Evolutionary conservation across 2,113 vertebrate species (phyloP).

Genomic region (Dipodomys ordii): DNA sequence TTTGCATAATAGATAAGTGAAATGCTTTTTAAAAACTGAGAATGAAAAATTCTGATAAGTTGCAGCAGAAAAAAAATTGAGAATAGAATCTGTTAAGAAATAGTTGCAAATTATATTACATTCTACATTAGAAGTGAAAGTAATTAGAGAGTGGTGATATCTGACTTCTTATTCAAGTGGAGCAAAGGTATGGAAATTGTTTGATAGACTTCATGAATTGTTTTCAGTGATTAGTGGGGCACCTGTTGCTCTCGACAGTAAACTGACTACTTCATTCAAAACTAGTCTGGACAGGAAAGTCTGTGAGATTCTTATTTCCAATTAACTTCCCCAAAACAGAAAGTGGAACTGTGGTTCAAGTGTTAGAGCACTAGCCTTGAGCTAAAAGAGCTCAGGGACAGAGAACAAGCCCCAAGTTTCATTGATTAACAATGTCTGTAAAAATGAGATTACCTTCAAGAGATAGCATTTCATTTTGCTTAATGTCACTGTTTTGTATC

Average conservation of each 20-base stretch:
- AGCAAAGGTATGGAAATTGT: conserved; percentile 30
- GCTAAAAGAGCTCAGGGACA: too few relatives aligned
- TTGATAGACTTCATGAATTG: conserved; percentile 66
- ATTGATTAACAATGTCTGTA: too few relatives aligned
- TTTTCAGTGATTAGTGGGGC: too few relatives aligned
- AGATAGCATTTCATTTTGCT: too few relatives aligned
- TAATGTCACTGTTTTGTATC: too few relatives aligned
- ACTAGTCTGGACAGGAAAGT: too few relatives aligned
- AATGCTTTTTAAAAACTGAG: background rate
- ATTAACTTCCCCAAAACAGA: too few relatives aligned
- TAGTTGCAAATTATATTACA: conserved; percentile 55
- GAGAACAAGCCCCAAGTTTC: too few relatives aligned
- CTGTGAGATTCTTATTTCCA: too few relatives aligned
- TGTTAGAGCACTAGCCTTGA: too few relatives aligned
- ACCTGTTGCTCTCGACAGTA: background rate
- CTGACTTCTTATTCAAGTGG: conserved; percentile 56
- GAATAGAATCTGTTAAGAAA: conserved; percentile 25
- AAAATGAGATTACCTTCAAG: too few relatives aligned
- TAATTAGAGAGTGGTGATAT: conserved; percentile 57
- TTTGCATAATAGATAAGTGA: conserved; percentile 48
- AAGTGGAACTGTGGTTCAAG: too few relatives aligned
- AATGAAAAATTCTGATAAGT: conserved; percentile 15
- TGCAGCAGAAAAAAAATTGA: background rate
- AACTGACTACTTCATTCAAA: background rate
- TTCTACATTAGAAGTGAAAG: conserved; percentile 69